Evolutionary conservation across 2,888 invertebrate species (phyloP), one percentile per base, ranked within the genome.

Genomic region (Criorhina ranunculi): DNA sequence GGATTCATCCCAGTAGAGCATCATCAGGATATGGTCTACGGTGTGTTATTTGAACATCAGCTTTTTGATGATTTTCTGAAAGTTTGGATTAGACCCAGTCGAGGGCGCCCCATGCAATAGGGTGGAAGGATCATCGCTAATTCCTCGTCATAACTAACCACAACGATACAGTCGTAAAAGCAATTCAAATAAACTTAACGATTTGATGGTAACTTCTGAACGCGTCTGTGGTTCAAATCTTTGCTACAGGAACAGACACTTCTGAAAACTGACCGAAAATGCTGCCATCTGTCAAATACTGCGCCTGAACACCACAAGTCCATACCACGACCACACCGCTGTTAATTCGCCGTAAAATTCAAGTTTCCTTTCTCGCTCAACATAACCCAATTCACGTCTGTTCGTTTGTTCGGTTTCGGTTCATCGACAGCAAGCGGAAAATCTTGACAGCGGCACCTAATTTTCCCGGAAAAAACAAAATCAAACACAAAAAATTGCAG

Each of bases 391-490:
- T n/a, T n/a, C n/a, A n/a, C n/a, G 51, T 53, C 42, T 29, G 51
- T 60, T 78, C 62, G 66, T 64, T 60, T n/a, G n/a, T n/a, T n/a
- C n/a, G n/a, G n/a, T 72, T 67, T 69, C 69, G 73, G 67, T 57
- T 73, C 64, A 59, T 85, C 73, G 62, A 69, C 69, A 85, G 67
- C 62, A 57, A 80, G 75, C 44, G 57, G 55, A 67, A 59, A 35
- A 79, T 40, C 55, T 85, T 51, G 79, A 15, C 40, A 53, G 66
- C 46, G 53, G 51, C 49, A 60, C 37, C 31, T 8, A 62, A 37
- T 40, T 66, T 78, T 29, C n/a, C 44, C 19, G 44, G 19, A 37
- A 60, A 37, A 60, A 62, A 57, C 42, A 57, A 37, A 57, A 69
- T 15, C 17, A 73, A 67, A 62, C 8, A 66, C 12, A 51, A 51